A percentile compares a stretch with the other conserved stretches of the same genome.
These are phyloP conservation scores for Falco columbarius DNA, from an alignment of 2,797 vertebrate genomes.

Conservation along the genomic window DNA sequence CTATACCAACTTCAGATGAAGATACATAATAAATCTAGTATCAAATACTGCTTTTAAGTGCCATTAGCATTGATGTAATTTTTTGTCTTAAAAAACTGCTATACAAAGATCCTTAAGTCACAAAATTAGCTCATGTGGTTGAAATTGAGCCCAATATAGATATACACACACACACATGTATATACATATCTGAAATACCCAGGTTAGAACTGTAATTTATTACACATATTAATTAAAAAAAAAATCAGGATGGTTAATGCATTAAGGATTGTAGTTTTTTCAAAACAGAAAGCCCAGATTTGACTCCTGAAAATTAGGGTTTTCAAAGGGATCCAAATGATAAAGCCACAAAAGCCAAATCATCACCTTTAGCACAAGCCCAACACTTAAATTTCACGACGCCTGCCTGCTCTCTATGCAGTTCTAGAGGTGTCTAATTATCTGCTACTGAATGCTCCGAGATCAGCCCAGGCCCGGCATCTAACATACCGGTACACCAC, in stretches of 20 bases:
- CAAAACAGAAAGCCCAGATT: background rate
- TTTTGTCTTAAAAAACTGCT: background rate
- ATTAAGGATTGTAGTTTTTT: background rate
- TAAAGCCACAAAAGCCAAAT: background rate
- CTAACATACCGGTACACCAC: background rate
- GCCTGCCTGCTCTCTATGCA: background rate
- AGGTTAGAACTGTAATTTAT: background rate
- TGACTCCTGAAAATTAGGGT: background rate
- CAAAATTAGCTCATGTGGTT: background rate
- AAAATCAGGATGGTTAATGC: background rate
- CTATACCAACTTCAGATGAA: background rate
- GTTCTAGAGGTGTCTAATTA: background rate
- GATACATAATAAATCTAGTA: background rate
- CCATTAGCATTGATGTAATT: background rate
- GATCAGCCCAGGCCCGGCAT: background rate
- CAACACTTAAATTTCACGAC: background rate
- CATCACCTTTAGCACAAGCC: background rate
- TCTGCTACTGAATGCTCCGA: background rate
- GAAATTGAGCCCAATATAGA: background rate
- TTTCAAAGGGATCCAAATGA: background rate
- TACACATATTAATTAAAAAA: background rate
- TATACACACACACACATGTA: background rate
- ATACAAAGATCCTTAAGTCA: background rate
- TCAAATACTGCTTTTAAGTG: background rate
- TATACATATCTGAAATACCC: background rate